A percentile compares a stretch with the other conserved stretches of the same genome.
These are phyloP conservation scores for Nothocercus nigrocapillus DNA, from an alignment of 2,113 vertebrate genomes.

Conservation along the genomic window DNA sequence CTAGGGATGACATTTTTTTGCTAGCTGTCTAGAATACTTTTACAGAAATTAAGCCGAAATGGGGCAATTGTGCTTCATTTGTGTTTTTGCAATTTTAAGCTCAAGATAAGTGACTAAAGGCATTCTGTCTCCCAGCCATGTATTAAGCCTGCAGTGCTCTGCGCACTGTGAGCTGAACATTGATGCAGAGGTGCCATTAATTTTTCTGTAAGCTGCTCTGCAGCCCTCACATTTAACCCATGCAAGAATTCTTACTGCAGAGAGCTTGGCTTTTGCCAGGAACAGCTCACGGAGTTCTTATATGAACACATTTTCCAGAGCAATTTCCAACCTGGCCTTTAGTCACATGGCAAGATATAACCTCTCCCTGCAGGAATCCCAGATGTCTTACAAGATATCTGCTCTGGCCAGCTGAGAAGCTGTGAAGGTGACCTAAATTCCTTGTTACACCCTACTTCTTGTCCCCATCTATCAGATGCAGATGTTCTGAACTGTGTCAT, in stretches of 20 bases:
- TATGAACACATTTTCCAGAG: background rate
- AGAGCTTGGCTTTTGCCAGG: background rate
- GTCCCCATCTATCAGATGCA: rapidly evolving
- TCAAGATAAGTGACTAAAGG: no score
- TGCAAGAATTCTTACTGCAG: background rate
- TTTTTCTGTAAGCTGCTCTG: background rate
- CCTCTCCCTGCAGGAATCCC: no score
- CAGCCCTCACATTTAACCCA: background rate
- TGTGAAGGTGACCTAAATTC: no score
- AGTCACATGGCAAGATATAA: no score
- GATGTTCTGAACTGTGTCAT: background rate
- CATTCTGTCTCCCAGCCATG: background rate
- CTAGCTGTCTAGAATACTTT: no score
- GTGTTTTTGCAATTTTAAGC: no score
- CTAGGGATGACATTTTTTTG: background rate
- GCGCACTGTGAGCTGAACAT: background rate
- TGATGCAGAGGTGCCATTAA: background rate
- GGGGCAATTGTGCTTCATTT: no score
- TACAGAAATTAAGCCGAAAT: no score
- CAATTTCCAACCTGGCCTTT: background rate
- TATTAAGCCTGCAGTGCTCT: background rate
- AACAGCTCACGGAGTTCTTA: background rate
- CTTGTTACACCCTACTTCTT: background rate
- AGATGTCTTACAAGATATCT: no score
- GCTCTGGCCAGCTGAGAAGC: no score